phyloP scores from a whole-genome alignment of 92 coral and sea anemone genomes.

The Palythoa caribaeorum region DNA sequence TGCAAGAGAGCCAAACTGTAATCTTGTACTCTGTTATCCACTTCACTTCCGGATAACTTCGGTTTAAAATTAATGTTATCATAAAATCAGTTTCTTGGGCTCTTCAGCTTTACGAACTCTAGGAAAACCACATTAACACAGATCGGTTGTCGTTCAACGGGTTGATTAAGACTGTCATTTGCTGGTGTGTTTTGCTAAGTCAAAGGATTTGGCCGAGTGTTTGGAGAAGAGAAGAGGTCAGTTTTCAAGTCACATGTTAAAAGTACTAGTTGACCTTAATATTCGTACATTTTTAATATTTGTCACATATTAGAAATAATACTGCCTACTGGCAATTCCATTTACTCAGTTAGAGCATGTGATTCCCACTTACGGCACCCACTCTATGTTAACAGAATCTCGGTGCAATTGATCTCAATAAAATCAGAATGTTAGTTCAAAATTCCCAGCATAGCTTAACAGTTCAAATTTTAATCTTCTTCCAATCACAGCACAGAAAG shows the following conservation, averaged over 20 bases:
- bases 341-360: neutral
- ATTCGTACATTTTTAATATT: neutral
- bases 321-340: neutral
- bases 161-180: no score
- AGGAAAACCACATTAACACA: no score
- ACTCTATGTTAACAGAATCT: neutral
- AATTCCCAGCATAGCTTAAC: slow-evolving; percentile 9
- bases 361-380: neutral
- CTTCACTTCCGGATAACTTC: neutral
- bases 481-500: neutral
- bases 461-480: neutral
- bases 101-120: no score
- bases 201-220: no score
- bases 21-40: neutral
- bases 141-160: no score
- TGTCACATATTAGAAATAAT: neutral
- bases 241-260: no score
- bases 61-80: neutral
- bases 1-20: neutral
- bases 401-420: neutral
- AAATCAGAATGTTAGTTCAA: neutral
- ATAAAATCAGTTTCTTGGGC: no score
- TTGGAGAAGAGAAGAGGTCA: no score
- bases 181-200: no score
- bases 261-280: neutral